A percentile compares a stretch with the other conserved stretches of the same genome.
phyloP scores from a whole-genome alignment of 64 coral and sea anemone genomes.

The Montipora cactus region DNA sequence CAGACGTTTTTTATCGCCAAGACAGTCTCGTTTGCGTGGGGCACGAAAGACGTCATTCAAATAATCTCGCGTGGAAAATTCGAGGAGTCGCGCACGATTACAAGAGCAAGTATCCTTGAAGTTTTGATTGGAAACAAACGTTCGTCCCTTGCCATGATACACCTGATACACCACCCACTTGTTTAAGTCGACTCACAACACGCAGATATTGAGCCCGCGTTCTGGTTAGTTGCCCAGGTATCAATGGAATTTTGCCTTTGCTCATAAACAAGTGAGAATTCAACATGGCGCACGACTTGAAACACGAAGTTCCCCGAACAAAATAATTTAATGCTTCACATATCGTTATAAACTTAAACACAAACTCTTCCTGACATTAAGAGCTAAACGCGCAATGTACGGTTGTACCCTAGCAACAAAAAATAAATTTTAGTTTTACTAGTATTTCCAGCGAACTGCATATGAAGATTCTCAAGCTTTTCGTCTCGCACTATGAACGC shows the following conservation, averaged over 20 bases:
- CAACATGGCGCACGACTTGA: slow-evolving; percentile 5
- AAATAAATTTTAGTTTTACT: no score
- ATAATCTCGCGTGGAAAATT: not conserved
- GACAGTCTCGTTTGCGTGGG: not conserved
- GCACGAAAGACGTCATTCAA: not conserved
- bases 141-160: no score
- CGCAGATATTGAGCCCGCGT: slow-evolving; percentile 35
- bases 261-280: not conserved
- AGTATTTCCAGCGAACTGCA: not conserved
- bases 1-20: no score
- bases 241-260: slow-evolving; percentile 21
- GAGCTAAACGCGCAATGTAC: no score
- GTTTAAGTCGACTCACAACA: no score
- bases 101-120: not conserved
- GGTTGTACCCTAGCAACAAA: no score
- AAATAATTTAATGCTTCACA: no score
- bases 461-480: not conserved
- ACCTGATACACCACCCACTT: no score
- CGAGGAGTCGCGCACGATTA: not conserved
- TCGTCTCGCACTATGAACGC: not conserved
- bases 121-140: no score
- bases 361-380: no score
- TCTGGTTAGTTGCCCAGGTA: slow-evolving; percentile 27
- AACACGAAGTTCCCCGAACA: not conserved
- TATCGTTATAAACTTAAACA: no score